These are phyloP conservation scores for Dendrolimus kikuchii DNA, from an alignment of 1,140 invertebrate species.

Conservation along the genomic window DNA sequence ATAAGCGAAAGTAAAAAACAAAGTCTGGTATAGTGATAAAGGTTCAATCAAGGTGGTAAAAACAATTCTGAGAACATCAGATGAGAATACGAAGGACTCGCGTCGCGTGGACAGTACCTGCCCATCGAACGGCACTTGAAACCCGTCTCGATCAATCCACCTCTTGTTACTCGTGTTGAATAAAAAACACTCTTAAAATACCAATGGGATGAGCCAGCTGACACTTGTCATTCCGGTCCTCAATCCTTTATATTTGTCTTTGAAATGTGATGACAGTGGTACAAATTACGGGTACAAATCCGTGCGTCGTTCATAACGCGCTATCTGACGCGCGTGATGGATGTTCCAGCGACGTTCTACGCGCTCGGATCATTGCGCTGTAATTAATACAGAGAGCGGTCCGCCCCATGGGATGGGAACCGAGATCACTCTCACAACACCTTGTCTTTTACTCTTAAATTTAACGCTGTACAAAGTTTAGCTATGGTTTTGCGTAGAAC, in stretches of 20 bases:
- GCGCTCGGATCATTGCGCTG: conserved; percentile 47
- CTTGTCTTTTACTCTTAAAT: conserved; percentile 47
- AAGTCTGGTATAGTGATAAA: no score
- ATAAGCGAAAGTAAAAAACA: conserved; percentile 18
- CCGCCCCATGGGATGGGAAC: conserved; percentile 44
- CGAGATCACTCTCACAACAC: conserved; percentile 37
- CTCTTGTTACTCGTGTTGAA: conserved; percentile 68
- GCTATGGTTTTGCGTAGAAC: no score
- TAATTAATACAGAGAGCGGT: conserved; percentile 55
- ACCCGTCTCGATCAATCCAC: conserved; percentile 70
- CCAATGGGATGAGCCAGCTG: conserved; percentile 57
- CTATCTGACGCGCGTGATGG: conserved; percentile 61
- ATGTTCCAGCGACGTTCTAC: conserved; percentile 40
- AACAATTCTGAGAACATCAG: conserved; percentile 58
- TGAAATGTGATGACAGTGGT: conserved; percentile 71
- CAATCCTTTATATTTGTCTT: conserved; percentile 72
- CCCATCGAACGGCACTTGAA: conserved; percentile 58
- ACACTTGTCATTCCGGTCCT: conserved; percentile 67
- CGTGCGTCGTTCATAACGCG: conserved; percentile 63
- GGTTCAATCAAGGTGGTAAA: conserved; percentile 25
- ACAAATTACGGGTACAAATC: conserved; percentile 70
- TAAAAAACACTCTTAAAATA: conserved; percentile 69
- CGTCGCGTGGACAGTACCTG: conserved; percentile 44
- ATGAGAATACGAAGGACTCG: conserved; percentile 47
- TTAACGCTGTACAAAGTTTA: conserved; percentile 7